Percentiles rank a stretch among this genome's conserved stretches.
Evolutionary conservation across 2,113 vertebrate species (phyloP).

Genomic region (Columba janthina): DNA sequence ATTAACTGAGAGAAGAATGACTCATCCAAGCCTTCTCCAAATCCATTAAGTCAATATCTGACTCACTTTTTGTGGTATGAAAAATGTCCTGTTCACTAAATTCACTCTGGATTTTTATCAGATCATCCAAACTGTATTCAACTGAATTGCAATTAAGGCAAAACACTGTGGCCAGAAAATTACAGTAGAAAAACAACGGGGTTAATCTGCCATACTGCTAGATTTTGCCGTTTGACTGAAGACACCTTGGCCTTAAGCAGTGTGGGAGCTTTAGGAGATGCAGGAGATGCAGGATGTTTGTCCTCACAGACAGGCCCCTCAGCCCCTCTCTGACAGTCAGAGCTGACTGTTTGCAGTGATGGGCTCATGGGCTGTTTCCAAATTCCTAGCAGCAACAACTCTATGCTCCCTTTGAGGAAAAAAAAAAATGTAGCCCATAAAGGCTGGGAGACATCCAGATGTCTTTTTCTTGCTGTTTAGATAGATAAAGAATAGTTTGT

Average conservation of each 20-base stretch:
- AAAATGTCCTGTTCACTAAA: background rate
- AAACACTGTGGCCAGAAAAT: background rate
- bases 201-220: background rate
- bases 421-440: background rate
- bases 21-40: constrained; percentile 51
- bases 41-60: constrained; percentile 66
- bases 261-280: background rate
- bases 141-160: background rate
- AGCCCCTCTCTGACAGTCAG: background rate
- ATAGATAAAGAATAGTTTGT: background rate
- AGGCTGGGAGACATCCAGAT: background rate
- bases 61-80: constrained; percentile 53
- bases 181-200: background rate
- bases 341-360: background rate
- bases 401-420: background rate
- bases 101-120: constrained; percentile 49
- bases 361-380: background rate
- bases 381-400: background rate
- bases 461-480: background rate
- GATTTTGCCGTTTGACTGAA: background rate
- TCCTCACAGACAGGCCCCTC: background rate
- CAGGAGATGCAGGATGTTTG: background rate
- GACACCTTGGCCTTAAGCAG: background rate
- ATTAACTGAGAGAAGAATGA: constrained; percentile 56
- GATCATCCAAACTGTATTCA: constrained; percentile 7